phyloP scores from a whole-genome alignment of 2,113 vertebrate genomes.

The Acinonyx jubatus region DNA sequence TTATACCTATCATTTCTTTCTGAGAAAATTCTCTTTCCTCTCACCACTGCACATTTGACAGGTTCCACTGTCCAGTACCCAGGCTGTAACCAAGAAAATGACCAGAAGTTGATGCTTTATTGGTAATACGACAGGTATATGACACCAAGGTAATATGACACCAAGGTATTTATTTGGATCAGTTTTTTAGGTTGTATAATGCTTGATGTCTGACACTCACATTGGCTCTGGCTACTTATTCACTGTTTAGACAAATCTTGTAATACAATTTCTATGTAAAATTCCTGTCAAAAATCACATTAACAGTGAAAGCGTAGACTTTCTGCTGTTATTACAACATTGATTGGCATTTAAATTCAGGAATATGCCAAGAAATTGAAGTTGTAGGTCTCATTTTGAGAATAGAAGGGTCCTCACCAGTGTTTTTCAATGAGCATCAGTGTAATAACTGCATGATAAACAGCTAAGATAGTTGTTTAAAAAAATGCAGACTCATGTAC shows the following conservation, averaged over 20 bases:
- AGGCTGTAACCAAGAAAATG: not conserved
- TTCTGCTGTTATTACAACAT: not conserved
- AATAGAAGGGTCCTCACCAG: not conserved
- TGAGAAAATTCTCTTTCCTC: not conserved
- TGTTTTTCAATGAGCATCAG: not conserved
- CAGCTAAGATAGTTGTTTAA: not conserved
- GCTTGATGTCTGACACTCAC: not conserved
- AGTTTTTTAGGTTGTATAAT: not conserved
- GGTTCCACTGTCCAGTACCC: not conserved
- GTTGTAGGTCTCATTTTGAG: not conserved
- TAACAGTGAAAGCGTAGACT: not conserved
- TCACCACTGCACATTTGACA: conserved; percentile 1
- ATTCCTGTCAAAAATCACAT: not conserved
- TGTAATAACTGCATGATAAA: not conserved
- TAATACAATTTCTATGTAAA: not conserved
- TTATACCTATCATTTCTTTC: not conserved
- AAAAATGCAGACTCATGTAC: not conserved
- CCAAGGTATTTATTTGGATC: conserved; percentile 7
- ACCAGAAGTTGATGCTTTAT: not conserved
- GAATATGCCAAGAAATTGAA: not conserved
- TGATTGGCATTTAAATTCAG: not conserved
- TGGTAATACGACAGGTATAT: not conserved
- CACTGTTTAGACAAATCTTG: not conserved
- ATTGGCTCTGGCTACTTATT: not conserved
- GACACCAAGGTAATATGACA: not conserved